A percentile compares a stretch with the other conserved stretches of the same genome.
These are phyloP conservation scores for Drosophila birchii DNA, from an alignment of 2,888 invertebrate species.

Conservation along the genomic window DNA sequence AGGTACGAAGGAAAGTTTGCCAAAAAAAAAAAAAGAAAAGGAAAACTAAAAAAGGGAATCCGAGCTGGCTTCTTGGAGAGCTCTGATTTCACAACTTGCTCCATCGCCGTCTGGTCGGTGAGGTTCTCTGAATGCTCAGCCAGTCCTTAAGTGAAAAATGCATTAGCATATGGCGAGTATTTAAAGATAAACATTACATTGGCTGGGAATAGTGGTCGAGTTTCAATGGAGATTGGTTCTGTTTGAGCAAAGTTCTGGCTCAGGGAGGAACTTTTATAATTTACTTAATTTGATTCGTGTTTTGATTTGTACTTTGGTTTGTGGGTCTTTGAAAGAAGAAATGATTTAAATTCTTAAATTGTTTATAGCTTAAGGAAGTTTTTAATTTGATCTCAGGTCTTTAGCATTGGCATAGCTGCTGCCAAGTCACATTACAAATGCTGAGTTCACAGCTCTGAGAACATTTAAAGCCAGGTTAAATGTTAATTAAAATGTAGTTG, in stretches of 20 bases:
- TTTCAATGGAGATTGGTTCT: constrained; percentile 30
- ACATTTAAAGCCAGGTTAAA: too few relatives aligned
- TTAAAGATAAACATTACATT: constrained; percentile 42
- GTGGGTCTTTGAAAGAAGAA: not conserved
- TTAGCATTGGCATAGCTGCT: too few relatives aligned
- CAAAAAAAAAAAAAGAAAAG: constrained; percentile 4
- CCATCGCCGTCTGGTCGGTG: constrained; percentile 16
- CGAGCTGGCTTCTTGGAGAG: constrained; percentile 19
- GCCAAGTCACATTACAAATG: too few relatives aligned
- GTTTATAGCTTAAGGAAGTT: not conserved
- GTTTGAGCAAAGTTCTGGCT: constrained; percentile 14
- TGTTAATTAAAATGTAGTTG: constrained; percentile 9
- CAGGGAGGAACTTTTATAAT: constrained; percentile 14
- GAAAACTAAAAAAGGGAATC: not conserved
- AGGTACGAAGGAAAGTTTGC: constrained; percentile 31
- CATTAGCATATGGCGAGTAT: constrained; percentile 34
- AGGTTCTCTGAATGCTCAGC: constrained; percentile 9
- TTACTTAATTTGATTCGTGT: constrained; percentile 26
- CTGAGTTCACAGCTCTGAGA: not conserved
- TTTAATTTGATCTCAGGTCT: too few relatives aligned
- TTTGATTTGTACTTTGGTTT: constrained; percentile 8
- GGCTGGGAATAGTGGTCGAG: not conserved
- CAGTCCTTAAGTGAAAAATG: constrained; percentile 35
- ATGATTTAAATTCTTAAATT: not conserved
- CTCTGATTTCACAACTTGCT: constrained; percentile 34